Percentiles rank a stretch among this genome's conserved stretches.
These are phyloP conservation scores for Hyalella azteca DNA, from an alignment of 2,888 invertebrate species.

Conservation along the genomic window DNA sequence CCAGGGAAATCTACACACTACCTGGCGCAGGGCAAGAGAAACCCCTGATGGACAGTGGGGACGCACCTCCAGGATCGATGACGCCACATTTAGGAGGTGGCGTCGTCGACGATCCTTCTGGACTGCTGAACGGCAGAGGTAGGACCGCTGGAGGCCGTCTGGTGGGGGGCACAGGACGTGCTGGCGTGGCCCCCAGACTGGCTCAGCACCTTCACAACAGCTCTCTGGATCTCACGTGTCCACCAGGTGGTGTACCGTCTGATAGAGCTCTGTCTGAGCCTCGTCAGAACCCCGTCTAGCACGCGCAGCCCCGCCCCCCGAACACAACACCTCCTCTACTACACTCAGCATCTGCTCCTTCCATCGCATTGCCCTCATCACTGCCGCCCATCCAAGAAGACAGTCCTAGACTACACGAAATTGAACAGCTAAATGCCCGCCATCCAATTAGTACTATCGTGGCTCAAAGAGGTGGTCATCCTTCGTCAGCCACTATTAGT, in stretches of 20 bases:
- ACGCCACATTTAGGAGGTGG: conserved; percentile 9
- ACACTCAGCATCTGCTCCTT: conserved; percentile 31
- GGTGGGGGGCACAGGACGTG: conserved; percentile 44
- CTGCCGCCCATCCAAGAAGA: conserved; percentile 5
- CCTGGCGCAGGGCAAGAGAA: conserved; percentile 38
- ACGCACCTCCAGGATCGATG: not conserved
- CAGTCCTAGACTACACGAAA: not conserved
- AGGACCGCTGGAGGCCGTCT: conserved; percentile 43
- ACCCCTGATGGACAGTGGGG: conserved; percentile 14
- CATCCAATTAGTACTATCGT: conserved; percentile 4
- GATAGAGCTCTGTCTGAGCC: conserved; percentile 13
- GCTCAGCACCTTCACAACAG: conserved; percentile 53
- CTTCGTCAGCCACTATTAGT: conserved; percentile 15
- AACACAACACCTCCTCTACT: conserved; percentile 4
- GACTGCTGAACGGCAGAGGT: conserved; percentile 46
- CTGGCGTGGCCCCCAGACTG: conserved; percentile 53
- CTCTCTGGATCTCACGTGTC: conserved; percentile 54
- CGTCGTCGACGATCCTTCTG: conserved; percentile 17
- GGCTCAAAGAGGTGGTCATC: conserved; percentile 15
- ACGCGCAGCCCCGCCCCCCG: conserved; percentile 36
- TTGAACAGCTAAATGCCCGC: conserved; percentile 6
- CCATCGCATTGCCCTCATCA: conserved; percentile 27
- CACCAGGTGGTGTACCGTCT: conserved; percentile 20
- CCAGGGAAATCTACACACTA: conserved; percentile 35
- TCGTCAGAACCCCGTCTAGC: conserved; percentile 29